A percentile compares a stretch with the other conserved stretches of the same genome.
Evolutionary conservation across 2,113 vertebrate species (phyloP).

Genomic region (Sinocyclocheilus anophthalmus): DNA sequence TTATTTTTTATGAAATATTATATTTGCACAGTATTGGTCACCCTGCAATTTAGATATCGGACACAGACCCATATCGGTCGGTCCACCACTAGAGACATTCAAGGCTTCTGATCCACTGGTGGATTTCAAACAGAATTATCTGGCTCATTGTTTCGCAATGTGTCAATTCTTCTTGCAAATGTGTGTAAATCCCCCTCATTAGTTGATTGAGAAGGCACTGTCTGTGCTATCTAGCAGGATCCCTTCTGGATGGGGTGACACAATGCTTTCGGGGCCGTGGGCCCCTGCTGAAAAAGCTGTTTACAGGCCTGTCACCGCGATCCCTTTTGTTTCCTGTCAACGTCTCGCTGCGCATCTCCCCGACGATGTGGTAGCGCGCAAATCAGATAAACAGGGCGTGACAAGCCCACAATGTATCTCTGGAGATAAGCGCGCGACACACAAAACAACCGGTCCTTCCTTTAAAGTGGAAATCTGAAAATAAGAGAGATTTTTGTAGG

Average conservation of each 20-base stretch:
- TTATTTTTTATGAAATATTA: too few species aligned
- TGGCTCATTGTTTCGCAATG: constrained; percentile 32
- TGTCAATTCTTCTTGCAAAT: constrained; percentile 62
- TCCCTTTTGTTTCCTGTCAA: constrained; percentile 30
- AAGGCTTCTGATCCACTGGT: constrained; percentile 1
- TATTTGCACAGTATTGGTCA: not conserved
- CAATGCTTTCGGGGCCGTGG: not conserved
- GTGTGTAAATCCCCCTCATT: constrained; percentile 64
- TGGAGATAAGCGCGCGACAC: constrained; percentile 65
- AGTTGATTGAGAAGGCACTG: constrained; percentile 57
- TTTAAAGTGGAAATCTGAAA: constrained; percentile 21
- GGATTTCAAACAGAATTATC: constrained; percentile 27
- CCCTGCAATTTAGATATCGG: not conserved
- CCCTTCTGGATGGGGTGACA: not conserved
- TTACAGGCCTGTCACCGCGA: constrained; percentile 39
- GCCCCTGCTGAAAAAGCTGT: constrained; percentile 13
- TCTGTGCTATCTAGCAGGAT: constrained; percentile 18
- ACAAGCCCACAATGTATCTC: constrained; percentile 63
- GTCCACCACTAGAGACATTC: not conserved
- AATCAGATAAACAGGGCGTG: constrained; percentile 67
- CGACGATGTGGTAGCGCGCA: constrained; percentile 58
- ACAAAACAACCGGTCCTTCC: constrained; percentile 24
- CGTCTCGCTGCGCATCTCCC: constrained; percentile 44
- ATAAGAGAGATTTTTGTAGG: not conserved
- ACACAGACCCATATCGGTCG: too few species aligned